Evolutionary conservation across 2,888 invertebrate species (phyloP).

Genomic region (Trisateles emortualis): DNA sequence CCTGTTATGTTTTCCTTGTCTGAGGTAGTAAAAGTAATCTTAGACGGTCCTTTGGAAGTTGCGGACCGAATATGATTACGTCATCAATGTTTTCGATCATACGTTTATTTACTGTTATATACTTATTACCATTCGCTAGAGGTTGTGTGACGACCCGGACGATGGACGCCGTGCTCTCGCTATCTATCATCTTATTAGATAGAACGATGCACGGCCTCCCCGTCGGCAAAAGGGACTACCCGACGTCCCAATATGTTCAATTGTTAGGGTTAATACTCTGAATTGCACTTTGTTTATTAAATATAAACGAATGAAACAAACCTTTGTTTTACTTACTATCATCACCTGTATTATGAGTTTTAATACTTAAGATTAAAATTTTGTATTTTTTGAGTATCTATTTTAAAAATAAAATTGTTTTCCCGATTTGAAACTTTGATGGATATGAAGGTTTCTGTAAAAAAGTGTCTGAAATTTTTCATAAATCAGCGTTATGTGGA

Average conservation of each 20-base stretch:
- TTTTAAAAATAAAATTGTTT: too few species aligned
- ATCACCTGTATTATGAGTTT: too few species aligned
- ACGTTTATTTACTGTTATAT: conserved; percentile 71
- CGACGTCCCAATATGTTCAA: conserved; percentile 83
- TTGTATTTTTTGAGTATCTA: too few species aligned
- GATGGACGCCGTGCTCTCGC: conserved; percentile 63
- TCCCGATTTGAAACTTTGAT: too few species aligned
- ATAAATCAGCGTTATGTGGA: too few species aligned
- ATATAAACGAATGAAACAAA: conserved; percentile 85
- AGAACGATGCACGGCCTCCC: conserved; percentile 63
- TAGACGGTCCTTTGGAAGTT: conserved; percentile 82
- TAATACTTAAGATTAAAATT: too few species aligned
- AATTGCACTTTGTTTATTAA: conserved; percentile 88
- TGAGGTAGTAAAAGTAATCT: conserved; percentile 65
- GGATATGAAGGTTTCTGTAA: too few species aligned
- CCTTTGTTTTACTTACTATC: conserved; percentile 57
- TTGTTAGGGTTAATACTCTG: conserved; percentile 86
- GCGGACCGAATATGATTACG: conserved; percentile 75
- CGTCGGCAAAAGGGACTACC: conserved; percentile 69
- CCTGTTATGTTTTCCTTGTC: conserved; percentile 75
- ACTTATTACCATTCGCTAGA: conserved; percentile 68
- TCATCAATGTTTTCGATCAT: conserved; percentile 69
- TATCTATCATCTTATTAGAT: conserved; percentile 52
- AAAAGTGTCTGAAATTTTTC: too few species aligned
- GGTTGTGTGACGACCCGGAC: conserved; percentile 72